Evolutionary conservation across 64 coral and sea anemone genomes (phyloP).

Genomic region (Platygyra sinensis): DNA sequence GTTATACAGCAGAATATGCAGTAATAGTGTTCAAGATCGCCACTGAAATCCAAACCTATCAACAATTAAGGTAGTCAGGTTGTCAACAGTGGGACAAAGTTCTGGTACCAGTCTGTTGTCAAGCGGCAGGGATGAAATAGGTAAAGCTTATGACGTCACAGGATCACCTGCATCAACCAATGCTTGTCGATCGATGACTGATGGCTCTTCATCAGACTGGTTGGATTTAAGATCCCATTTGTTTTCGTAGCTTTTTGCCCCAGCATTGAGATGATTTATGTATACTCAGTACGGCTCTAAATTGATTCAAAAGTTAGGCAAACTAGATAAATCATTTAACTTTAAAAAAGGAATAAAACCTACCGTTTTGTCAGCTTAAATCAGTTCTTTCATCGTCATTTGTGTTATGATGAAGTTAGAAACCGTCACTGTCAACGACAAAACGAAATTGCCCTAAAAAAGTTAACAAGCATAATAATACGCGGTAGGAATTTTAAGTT

Average conservation of each 20-base stretch:
- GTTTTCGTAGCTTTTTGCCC: neutral
- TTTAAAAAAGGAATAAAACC: neutral
- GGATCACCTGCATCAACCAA: constrained; percentile 12
- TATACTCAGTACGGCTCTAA: constrained; percentile 22
- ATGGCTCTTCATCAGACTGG: constrained; percentile 6
- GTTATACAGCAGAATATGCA: neutral
- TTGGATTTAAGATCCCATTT: constrained; percentile 21
- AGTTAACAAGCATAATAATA: too few species aligned
- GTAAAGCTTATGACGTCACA: constrained; percentile 30
- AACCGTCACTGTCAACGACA: too few species aligned
- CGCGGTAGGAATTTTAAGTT: too few species aligned
- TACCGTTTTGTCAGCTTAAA: neutral
- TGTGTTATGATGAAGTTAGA: too few species aligned
- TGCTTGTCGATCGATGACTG: constrained; percentile 20
- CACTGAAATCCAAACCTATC: neutral
- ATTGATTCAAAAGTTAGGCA: constrained; percentile 20
- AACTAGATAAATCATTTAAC: constrained; percentile 14
- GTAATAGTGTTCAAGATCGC: neutral
- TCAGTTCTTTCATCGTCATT: neutral
- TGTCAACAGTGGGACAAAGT: constrained; percentile 9
- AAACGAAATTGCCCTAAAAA: too few species aligned
- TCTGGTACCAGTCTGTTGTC: neutral
- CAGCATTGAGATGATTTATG: constrained; percentile 26
- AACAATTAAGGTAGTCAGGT: constrained; percentile 16
- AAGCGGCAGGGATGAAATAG: neutral